Base-by-base conservation (phyloP, 2,797 vertebrate genomes). In the Chelon labrosus region DNA sequence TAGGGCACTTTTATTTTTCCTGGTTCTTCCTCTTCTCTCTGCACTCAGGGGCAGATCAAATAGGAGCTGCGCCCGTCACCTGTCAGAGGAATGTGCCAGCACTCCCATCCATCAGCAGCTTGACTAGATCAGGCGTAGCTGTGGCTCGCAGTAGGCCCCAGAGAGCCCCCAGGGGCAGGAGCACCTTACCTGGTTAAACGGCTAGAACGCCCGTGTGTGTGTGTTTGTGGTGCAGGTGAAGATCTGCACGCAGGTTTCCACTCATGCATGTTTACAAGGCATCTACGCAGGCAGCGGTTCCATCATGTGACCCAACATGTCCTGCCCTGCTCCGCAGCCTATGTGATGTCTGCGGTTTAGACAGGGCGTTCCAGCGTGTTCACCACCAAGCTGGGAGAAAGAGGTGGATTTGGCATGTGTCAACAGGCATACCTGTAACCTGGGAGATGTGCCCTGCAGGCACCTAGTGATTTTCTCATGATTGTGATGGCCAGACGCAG, bases 261-360 rank as follows among this genome's bases (percentile, higher is more conserved):
- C 79, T 83, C 80, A 65, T 63, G 73, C 79, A 62, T 89, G 85
- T 91, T 91, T 88, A 84, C 65, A 63, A 90, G 84, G 77, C 77
- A 79, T 37, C 64, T 77, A 85, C 69, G 77, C 82, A 88, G 81
- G 73, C 73, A 76, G 84, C 46, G 87, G 90, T 75, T 89, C 72
- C 65, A 72, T 90, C 91, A 90, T 79, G 71, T 92, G 93, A 93
- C 80, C 85, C 77, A 75, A 94, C 96, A 94, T 95, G 96, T 96
- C 92, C 89, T 91, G 90, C 94, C 93, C 89, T 93, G 91, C 94
- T 92, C 80, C 19, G 72, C 71, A 70, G 89, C 89, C 85, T 90
- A 89, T 94, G 86, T 94, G 94, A 95, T 94, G 93, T 95, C 94
- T 95, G 93, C 79, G 94, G 93, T 92, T 93, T 88, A 94, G 95